Evolutionary conservation across 1,140 invertebrate species (phyloP).

Genomic region (Apocrypta bakeri): DNA sequence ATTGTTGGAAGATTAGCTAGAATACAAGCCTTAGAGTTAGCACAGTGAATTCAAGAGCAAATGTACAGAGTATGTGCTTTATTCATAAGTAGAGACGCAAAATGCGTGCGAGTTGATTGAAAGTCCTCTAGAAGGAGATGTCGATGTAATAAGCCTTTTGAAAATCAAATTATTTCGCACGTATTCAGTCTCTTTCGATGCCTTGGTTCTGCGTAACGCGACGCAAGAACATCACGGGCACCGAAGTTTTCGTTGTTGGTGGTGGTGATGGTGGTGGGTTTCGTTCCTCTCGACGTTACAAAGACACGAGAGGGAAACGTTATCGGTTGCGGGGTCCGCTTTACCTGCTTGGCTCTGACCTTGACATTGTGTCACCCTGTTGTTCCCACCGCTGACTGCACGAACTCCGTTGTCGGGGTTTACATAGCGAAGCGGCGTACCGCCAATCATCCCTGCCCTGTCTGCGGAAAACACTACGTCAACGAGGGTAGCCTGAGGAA

Average conservation of each 20-base stretch:
- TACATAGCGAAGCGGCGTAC: conserved; percentile 93
- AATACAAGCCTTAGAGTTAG: too few species aligned
- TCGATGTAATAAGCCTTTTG: too few species aligned
- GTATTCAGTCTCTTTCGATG: background rate
- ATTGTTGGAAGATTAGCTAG: too few species aligned
- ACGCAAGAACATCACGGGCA: background rate
- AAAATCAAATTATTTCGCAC: background rate
- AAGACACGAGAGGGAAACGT: background rate
- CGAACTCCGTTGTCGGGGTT: conserved; percentile 75
- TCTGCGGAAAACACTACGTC: conserved; percentile 95
- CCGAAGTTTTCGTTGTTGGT: background rate
- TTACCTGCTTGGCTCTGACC: conserved; percentile 76
- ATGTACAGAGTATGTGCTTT: too few species aligned
- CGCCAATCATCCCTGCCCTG: conserved; percentile 94
- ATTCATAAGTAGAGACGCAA: too few species aligned
- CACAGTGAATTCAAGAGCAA: too few species aligned
- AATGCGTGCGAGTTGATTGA: too few species aligned
- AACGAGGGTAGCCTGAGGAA: conserved; percentile 94
- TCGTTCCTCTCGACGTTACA: conserved; percentile 60
- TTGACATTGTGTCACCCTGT: conserved; percentile 75
- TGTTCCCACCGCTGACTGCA: conserved; percentile 75
- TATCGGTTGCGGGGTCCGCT: conserved; percentile 57
- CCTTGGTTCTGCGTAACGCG: background rate
- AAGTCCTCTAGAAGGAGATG: too few species aligned
- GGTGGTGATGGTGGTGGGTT: conserved; percentile 36